phyloP scores from a whole-genome alignment of 2,113 vertebrate species.

The Hipposideros armiger region DNA sequence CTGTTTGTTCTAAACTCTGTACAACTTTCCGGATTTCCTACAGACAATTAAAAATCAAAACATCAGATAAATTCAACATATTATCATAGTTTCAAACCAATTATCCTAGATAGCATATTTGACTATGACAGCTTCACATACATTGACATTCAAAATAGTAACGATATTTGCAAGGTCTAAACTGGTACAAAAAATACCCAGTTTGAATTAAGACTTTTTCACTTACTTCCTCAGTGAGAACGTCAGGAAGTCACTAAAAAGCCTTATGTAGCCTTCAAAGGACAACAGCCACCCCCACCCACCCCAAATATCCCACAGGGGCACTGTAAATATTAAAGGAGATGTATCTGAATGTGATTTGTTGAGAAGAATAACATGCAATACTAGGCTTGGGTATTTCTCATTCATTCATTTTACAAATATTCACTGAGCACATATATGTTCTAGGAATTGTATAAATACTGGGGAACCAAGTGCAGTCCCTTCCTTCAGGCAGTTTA shows the following conservation, averaged over 20 bases:
- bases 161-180: not conserved
- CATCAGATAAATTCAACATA: constrained; percentile 43
- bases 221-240: not conserved
- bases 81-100: not conserved
- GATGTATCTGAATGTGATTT: not conserved
- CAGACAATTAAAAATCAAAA: constrained; percentile 68
- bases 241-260: not conserved
- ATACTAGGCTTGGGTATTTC: not conserved
- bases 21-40: constrained; percentile 98
- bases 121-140: not conserved
- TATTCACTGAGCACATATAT: not conserved
- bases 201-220: not conserved
- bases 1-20: constrained; percentile 95
- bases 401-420: constrained; percentile 18
- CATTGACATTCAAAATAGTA: not conserved
- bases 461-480: not conserved
- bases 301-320: not conserved
- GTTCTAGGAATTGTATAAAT: not conserved
- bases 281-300: not conserved
- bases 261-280: not conserved
- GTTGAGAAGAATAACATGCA: not conserved
- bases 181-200: not conserved
- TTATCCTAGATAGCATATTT: not conserved
- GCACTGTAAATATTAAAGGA: not conserved
- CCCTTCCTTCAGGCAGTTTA: not conserved